Conservation (phyloP, 2,113 vertebrate species). For the Muntiacus reevesi region DNA sequence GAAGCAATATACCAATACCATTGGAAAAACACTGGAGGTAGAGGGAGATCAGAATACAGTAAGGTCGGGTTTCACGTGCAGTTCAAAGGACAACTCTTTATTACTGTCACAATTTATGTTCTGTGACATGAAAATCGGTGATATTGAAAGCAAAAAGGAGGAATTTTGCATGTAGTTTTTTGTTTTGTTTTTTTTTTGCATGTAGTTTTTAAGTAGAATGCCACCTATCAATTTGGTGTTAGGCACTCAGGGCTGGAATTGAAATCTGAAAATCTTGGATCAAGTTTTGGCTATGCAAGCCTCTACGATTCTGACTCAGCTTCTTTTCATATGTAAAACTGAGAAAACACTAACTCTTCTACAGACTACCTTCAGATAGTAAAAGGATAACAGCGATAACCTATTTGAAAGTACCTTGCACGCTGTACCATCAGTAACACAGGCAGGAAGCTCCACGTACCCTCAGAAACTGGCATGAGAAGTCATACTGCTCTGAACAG, state of each 20-base stretch:
- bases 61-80: not conserved
- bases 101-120: not conserved
- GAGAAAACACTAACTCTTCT: not conserved
- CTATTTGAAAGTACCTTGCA: not conserved
- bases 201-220: not conserved
- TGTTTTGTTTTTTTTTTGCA: not conserved
- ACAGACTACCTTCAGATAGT: not conserved
- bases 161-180: not conserved
- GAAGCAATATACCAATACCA: not conserved
- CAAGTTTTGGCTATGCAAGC: not conserved
- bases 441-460: not conserved
- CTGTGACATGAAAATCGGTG: not conserved
- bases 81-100: not conserved
- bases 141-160: not conserved
- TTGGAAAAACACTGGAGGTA: not conserved
- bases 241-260: not conserved
- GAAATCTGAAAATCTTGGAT: constrained; percentile 25
- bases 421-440: not conserved
- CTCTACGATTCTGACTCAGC: not conserved
- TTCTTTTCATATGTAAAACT: not conserved
- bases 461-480: not conserved
- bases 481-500: not conserved
- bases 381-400: not conserved
- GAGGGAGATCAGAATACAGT: not conserved
- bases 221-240: not conserved